Conservation (phyloP, 2,888 invertebrate species). For the Dicyrtoma fusca region DNA sequence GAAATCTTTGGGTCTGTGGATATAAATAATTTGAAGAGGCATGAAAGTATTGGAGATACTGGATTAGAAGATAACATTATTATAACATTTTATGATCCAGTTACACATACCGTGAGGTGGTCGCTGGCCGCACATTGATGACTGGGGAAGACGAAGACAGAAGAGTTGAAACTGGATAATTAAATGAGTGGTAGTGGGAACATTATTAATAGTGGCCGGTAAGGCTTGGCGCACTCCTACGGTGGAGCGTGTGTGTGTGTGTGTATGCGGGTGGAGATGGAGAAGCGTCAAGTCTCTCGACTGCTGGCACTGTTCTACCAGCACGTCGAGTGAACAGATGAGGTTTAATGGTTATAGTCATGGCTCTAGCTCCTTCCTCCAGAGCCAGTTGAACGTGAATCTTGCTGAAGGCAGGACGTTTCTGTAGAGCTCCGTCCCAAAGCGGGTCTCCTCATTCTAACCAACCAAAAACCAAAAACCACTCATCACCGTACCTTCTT, state of each 20-base stretch:
- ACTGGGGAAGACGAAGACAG: background rate
- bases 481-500: too few relatives aligned
- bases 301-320: background rate
- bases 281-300: background rate
- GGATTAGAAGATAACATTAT: too few relatives aligned
- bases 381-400: conserved; percentile 12
- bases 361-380: background rate
- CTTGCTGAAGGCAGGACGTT: conserved; percentile 19
- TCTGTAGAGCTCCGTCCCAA: background rate
- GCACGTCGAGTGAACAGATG: conserved; percentile 7
- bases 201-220: background rate
- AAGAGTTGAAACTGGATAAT: background rate
- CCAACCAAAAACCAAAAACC: too few relatives aligned
- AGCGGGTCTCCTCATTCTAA: too few relatives aligned
- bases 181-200: conserved; percentile 1
- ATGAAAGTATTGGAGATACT: too few relatives aligned
- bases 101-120: too few relatives aligned
- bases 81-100: too few relatives aligned
- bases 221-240: background rate
- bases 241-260: too few relatives aligned
- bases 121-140: too few relatives aligned
- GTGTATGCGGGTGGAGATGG: too few relatives aligned
- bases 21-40: too few relatives aligned
- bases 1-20: too few relatives aligned
- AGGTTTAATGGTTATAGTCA: conserved; percentile 16